Base-by-base conservation (phyloP, 2,113 vertebrate genomes). In the Nettapus auritus region DNA sequence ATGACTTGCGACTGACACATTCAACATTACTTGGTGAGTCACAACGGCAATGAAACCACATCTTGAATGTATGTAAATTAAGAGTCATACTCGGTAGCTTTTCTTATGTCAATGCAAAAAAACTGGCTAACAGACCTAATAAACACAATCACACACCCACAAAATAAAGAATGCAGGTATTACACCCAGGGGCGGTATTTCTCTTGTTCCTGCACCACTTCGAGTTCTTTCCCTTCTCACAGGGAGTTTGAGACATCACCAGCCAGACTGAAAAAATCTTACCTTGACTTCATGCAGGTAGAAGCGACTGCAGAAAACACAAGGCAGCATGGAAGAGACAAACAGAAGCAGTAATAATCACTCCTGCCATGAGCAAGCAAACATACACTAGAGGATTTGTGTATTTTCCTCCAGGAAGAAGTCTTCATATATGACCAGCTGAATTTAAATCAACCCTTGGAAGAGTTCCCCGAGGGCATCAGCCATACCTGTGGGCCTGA, bases 401-500 rank as follows among this genome's bases (percentile, higher is more conserved):
- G 75, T 33, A 17, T 63, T 81, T 93, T 64, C 21, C 19, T 86
- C 78, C 53, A 78, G 56, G 22, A 68, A 44, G 25, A 63, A 11
- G 5, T 64, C 21, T 75, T 67, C 33, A 48, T 60, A 50, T 46
- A 40, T 6, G 80, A 64, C 69, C 29, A 75, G 4, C 19, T 82
- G 53, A 73, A 93, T 55, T 86, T 50, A 40, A 85, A 59, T 62
- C 46, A 82, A 36, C 55, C 8, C n/a, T 46, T 79, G 22, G 82
- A 59, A 89, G 28, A 73, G 85, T 77, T 57, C 63, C 34, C 18
- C 59, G 22, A 73, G 19, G 17, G 26, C 82, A 34, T 62, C 33
- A 46, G 53, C 80, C 87, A 50, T 95, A 97, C 97, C 96, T 97
- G 69, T 94, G 82, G 31, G 69, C 14, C 38, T 62, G 87, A 55